Percentiles rank a stretch among this genome's conserved stretches.
These are phyloP conservation scores for Bedellia somnulentella DNA, from an alignment of 2,888 invertebrate species.

Conservation along the genomic window DNA sequence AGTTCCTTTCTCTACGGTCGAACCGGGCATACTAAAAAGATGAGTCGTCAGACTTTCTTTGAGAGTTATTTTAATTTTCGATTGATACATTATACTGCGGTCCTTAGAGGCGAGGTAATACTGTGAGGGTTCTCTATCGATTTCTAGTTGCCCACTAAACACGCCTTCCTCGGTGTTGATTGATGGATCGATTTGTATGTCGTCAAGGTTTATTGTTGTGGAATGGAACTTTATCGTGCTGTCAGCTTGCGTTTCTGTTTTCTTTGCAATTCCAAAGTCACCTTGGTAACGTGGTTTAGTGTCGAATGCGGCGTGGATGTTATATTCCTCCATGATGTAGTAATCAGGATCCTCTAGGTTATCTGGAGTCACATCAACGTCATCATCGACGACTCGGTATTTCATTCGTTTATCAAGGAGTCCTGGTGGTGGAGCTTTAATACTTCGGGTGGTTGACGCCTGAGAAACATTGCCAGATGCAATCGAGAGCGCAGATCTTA, in stretches of 20 bases:
- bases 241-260: constrained; percentile 19
- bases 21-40: constrained; percentile 66
- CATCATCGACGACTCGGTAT: constrained; percentile 22
- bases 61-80: constrained; percentile 63
- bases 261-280: constrained; percentile 18
- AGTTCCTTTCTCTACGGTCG: constrained; percentile 62
- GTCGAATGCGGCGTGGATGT: constrained; percentile 36
- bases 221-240: constrained; percentile 38
- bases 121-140: constrained; percentile 39
- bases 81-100: constrained; percentile 41
- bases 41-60: constrained; percentile 68
- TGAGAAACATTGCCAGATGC: too few relatives aligned
- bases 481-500: too few relatives aligned
- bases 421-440: too few relatives aligned
- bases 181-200: constrained; percentile 52
- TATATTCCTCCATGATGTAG: constrained; percentile 27
- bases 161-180: constrained; percentile 36
- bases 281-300: constrained; percentile 21
- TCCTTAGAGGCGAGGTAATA: constrained; percentile 33
- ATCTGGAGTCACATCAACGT: constrained; percentile 32
- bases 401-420: constrained; percentile 28
- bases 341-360: constrained; percentile 25
- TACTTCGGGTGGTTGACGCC: too few relatives aligned
- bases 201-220: constrained; percentile 52
- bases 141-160: constrained; percentile 17